A percentile compares a stretch with the other conserved stretches of the same genome.
phyloP scores from a whole-genome alignment of 2,797 vertebrate species.

The Oceanodroma leucorhoa region DNA sequence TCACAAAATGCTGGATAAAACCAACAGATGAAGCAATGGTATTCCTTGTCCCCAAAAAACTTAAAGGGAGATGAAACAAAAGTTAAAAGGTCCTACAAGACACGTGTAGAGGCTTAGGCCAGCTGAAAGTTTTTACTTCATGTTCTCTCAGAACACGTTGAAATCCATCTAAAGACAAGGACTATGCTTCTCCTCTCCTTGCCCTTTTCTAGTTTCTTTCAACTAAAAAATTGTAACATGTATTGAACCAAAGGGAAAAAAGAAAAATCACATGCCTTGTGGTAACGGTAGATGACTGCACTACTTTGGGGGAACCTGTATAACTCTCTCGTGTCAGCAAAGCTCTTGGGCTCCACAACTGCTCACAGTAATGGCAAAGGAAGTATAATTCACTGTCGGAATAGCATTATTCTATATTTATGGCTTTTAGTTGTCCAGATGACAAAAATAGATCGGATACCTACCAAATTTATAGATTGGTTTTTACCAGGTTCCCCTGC shows the following conservation, averaged over 20 bases:
- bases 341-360: neutral
- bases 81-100: neutral
- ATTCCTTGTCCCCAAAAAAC: neutral
- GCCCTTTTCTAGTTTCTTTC: neutral
- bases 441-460: conserved; percentile 49
- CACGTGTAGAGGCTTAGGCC: neutral
- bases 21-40: neutral
- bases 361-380: neutral
- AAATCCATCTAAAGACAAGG: neutral
- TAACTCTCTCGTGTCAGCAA: neutral
- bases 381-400: neutral
- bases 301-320: neutral
- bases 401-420: conserved; percentile 39
- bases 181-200: neutral
- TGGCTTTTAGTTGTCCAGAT: conserved; percentile 28
- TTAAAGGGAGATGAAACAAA: neutral
- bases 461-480: conserved; percentile 31
- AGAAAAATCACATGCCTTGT: neutral
- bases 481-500: conserved; percentile 20
- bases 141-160: neutral
- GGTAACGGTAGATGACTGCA: neutral
- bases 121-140: neutral
- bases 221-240: neutral
- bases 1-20: neutral
- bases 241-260: neutral